Base-by-base conservation (phyloP, 2,113 vertebrate species). In the Gobio gobio region DNA sequence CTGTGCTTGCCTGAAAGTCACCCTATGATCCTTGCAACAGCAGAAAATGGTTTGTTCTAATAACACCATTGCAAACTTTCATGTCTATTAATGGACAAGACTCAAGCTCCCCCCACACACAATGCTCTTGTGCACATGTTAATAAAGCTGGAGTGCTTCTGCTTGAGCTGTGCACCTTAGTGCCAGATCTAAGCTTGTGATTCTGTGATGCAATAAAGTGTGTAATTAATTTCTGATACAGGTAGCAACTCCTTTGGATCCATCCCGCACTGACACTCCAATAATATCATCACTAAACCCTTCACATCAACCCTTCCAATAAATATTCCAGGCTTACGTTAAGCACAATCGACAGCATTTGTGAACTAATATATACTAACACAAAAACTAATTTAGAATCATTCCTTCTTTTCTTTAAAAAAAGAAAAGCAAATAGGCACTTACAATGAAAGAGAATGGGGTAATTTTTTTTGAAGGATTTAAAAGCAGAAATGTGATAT, bases 171-270 rank as follows among this genome's bases (percentile, higher is more conserved):
- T 61, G 77, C 51, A 81, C 70, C 73, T 63, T 47, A 76, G 58
- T 82, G 78, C 58, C 72, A 22, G 73, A 86, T 76, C 78, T 82
- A 36, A 75, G 80, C 70, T 86, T 61, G 43, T 20, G 58, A 24
- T 40, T 63, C 66, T 80, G 63, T 81, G 78, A 82, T 82, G 66
- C 85, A 82, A 86, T 86, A 82, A 86, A 82, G 85, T 86, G 78
- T 86, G 70, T 82, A 64, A 86, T 86, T 86, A 82, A 86, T 86
- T 86, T 86, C 56, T 82, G 70, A 82, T 80, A 54, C 78, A 82
- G 85, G 78, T 76, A 86, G 29, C 70, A 75, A 81, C 73, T 82
- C 78, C 70, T 33, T 29, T 13, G 26, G 56, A 64, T 81, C 56
- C 24, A 59, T 85, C 68, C 54, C 56, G 40, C 29, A 24, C 70